Evolutionary conservation across 2,797 vertebrate genomes (phyloP).

Genomic region (Otolemur crassicaudatus): DNA sequence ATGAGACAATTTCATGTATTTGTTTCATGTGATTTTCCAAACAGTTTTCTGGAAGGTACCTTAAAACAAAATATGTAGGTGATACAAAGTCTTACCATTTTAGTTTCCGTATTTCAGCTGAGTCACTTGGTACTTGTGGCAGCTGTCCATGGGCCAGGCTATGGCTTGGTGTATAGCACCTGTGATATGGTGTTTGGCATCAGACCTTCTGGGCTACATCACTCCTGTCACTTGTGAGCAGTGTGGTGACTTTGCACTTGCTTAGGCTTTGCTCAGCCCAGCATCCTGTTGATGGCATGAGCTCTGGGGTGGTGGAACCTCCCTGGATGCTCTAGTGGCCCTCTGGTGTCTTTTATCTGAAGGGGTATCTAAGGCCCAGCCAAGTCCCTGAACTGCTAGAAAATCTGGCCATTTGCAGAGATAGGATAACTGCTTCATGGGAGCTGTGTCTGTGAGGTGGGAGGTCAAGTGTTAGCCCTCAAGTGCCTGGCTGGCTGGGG

Average conservation of each 20-base stretch:
- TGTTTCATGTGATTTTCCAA: background rate
- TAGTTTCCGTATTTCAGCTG: background rate
- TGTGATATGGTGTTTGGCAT: background rate
- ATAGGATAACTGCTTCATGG: background rate
- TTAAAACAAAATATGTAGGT: background rate
- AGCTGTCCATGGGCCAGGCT: background rate
- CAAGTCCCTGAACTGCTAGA: background rate
- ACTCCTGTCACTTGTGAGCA: background rate
- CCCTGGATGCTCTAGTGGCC: background rate
- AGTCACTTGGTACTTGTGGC: fast-evolving
- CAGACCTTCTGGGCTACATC: background rate
- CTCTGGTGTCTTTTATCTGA: background rate
- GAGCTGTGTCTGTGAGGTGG: background rate
- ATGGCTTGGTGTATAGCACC: background rate
- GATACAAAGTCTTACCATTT: fast-evolving
- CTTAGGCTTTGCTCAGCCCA: background rate
- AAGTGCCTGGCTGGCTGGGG: background rate
- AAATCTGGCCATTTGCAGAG: background rate
- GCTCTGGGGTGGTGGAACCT: background rate
- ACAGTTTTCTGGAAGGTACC: fast-evolving
- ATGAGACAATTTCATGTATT: background rate
- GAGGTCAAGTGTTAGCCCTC: background rate
- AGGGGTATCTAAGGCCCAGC: background rate
- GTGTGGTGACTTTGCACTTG: background rate
- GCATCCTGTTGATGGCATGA: background rate